Conservation (phyloP, 2,888 invertebrate species). For the Limnephilus auricula region DNA sequence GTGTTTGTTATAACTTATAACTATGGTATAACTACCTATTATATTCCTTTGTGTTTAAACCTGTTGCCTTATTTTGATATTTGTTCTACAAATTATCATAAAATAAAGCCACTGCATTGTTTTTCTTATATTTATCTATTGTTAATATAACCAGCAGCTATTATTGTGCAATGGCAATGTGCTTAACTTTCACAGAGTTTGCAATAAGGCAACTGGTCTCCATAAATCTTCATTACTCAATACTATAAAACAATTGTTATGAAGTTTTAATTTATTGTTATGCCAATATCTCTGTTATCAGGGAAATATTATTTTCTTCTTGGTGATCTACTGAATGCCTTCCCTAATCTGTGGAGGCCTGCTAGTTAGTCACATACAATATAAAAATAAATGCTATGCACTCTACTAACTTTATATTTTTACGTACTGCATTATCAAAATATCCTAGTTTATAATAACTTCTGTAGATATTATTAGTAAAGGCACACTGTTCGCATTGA, state of each 20-base stretch:
- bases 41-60: background rate
- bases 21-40: background rate
- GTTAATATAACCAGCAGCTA: background rate
- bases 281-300: background rate
- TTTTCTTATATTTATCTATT: background rate
- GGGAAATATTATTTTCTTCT: background rate
- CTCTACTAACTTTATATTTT: background rate
- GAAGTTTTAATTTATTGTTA: background rate
- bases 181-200: background rate
- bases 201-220: background rate
- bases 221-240: background rate
- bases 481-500: background rate
- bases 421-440: background rate
- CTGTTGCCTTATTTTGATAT: background rate
- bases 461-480: background rate
- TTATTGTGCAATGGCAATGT: background rate
- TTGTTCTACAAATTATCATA: background rate
- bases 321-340: background rate
- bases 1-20: background rate
- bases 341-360: background rate
- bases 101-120: background rate
- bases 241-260: background rate
- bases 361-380: background rate
- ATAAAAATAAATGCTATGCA: background rate
- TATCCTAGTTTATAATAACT: background rate